Conservation (phyloP, 2,113 vertebrate genomes). For the Heterotilapia buettikoferi region DNA sequence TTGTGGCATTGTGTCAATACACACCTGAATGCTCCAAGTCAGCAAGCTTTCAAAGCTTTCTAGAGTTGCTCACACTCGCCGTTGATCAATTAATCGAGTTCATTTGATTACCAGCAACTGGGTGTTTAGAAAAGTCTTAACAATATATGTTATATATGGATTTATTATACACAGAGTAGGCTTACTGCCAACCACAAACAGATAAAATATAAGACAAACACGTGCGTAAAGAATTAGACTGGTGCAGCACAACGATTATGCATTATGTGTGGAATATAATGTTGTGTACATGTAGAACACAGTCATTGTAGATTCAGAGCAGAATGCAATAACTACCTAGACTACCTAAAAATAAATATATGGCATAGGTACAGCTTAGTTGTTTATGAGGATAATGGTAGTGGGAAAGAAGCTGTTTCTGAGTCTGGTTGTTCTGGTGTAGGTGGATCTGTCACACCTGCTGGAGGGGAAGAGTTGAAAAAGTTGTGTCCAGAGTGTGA, state of each 20-base stretch:
- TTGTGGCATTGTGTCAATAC: neutral
- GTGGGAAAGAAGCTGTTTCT: neutral
- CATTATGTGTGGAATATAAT: neutral
- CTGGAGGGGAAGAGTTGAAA: neutral
- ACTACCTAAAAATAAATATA: neutral
- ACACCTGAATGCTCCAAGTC: neutral
- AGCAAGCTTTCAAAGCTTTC: neutral
- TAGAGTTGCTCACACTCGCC: neutral
- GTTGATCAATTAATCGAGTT: neutral
- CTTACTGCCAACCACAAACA: neutral
- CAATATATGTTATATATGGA: neutral
- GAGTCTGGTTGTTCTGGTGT: neutral
- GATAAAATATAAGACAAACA: neutral
- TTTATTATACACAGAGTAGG: neutral
- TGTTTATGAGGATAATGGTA: neutral
- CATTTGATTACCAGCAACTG: neutral
- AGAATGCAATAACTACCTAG: neutral
- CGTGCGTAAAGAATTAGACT: neutral
- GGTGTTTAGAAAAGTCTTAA: neutral
- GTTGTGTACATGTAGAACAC: neutral
- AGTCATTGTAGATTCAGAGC: neutral
- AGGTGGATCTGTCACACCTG: neutral
- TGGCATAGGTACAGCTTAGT: neutral
- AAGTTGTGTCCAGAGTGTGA: neutral
- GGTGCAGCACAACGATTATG: neutral